These are phyloP conservation scores for Zygogramma bicolorata DNA, from an alignment of 2,888 invertebrate species.

Conservation along the genomic window DNA sequence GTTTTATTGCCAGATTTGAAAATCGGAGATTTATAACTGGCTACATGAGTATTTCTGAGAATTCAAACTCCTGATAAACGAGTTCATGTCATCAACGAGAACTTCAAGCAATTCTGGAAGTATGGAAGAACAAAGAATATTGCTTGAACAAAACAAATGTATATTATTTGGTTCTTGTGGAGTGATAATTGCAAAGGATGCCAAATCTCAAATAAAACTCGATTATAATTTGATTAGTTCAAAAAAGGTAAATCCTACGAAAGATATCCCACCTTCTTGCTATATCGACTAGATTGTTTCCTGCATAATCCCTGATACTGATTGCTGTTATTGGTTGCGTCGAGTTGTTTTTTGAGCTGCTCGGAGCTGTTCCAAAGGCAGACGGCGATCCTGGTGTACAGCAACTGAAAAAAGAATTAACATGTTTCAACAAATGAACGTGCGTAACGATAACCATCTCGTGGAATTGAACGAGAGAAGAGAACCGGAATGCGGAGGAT, in stretches of 20 bases:
- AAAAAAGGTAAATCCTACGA: not conserved
- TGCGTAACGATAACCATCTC: conserved; percentile 4
- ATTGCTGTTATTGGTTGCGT: conserved; percentile 57
- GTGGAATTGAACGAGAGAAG: conserved; percentile 4
- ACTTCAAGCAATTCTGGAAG: too few relatives aligned
- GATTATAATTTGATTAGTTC: too few relatives aligned
- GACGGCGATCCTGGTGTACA: conserved; percentile 87
- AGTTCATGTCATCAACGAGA: too few relatives aligned
- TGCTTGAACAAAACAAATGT: too few relatives aligned
- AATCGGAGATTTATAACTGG: too few relatives aligned
- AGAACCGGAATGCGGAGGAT: not conserved
- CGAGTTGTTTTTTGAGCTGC: conserved; percentile 71
- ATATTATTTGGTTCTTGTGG: too few relatives aligned
- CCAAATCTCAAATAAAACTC: too few relatives aligned
- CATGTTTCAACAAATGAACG: conserved; percentile 2
- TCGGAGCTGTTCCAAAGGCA: conserved; percentile 85
- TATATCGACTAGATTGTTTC: conserved; percentile 67
- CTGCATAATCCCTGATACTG: conserved; percentile 60
- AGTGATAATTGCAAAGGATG: too few relatives aligned
- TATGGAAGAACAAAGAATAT: too few relatives aligned
- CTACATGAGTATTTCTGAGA: too few relatives aligned
- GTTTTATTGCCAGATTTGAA: too few relatives aligned
- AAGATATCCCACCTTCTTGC: conserved; percentile 60
- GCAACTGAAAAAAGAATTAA: conserved; percentile 68
- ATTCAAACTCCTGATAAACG: too few relatives aligned